Base-by-base conservation (phyloP, 2,888 invertebrate species). In the Drosophila hamatofila region DNA sequence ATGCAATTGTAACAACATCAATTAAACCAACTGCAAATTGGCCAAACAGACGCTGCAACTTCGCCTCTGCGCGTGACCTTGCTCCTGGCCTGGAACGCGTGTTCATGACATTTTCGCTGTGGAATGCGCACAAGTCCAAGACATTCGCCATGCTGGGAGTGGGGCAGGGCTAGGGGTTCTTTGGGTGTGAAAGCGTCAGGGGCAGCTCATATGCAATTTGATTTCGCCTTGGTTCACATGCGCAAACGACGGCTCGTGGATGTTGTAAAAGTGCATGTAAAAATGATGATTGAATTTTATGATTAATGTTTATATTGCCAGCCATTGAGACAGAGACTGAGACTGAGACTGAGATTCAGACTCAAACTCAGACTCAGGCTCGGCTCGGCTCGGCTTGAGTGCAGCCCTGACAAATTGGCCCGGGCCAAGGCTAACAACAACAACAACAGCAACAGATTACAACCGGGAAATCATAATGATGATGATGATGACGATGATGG, bases 231-330 rank as follows among this genome's bases (percentile, higher is more conserved):
- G 62, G n/a, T 18, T 42, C 62, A n/a, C 37, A 37, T 37, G 16
- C 37, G 37, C 37, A 37, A 16, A 16, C 16, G 16, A 0, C 37
- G 8, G 60, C 55, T 42, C 23, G 52, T 52, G 33, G 59, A 72
- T 83, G 78, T 81, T 77, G 86, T 58, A 81, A 85, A 80, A 88
- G 85, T 83, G 55, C 86, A 75, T 82, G 88, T 84, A 73, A 82
- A 78, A 80, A 81, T 82, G 73, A 49, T 78, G 73, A 83, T 84
- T 87, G 78, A 60, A 70, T 82, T 84, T 84, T 76, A 77, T 82
- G 81, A 88, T 88, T 81, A 73, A 81, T 82, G 72, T 37, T 60
- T 54, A 52, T 35, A 55, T 39, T 46, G 27, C 63, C 51, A 75
- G 81, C 75, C 87, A 81, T 81, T 81, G 81, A 78, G 58, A 35